Evolutionary conservation across 2,888 invertebrate genomes (phyloP).

Genomic region (Quadroppia sp.): DNA sequence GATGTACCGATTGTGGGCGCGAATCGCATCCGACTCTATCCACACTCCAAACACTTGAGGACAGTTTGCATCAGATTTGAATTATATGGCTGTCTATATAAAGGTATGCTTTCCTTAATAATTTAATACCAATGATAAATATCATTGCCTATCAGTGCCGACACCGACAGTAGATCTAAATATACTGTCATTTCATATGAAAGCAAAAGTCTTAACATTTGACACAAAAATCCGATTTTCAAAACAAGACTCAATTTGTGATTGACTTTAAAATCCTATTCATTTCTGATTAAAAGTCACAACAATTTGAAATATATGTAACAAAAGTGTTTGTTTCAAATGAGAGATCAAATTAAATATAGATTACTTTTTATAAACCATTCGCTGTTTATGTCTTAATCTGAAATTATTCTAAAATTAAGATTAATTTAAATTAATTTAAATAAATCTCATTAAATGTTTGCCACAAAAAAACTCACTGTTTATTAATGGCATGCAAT

Average conservation of each 20-base stretch:
- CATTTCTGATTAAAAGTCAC: not conserved
- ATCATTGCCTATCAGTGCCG: too few relatives aligned
- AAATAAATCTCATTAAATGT: too few relatives aligned
- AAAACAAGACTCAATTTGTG: not conserved
- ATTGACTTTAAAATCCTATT: not conserved
- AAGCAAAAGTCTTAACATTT: conserved; percentile 52
- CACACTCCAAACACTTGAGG: conserved; percentile 73
- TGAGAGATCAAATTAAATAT: too few relatives aligned
- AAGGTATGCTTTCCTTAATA: conserved; percentile 60
- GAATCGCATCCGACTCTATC: conserved; percentile 74
- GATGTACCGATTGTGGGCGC: conserved; percentile 76
- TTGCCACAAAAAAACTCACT: too few relatives aligned
- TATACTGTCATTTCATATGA: not conserved
- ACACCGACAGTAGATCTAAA: not conserved
- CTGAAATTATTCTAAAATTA: too few relatives aligned
- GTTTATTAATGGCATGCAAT: too few relatives aligned
- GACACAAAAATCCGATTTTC: conserved; percentile 59
- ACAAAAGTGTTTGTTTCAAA: too few relatives aligned
- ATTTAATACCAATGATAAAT: too few relatives aligned
- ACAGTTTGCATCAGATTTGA: conserved; percentile 90
- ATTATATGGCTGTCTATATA: conserved; percentile 80
- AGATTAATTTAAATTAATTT: too few relatives aligned
- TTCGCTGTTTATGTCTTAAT: too few relatives aligned
- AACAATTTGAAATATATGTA: too few relatives aligned
- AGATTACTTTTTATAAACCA: too few relatives aligned